phyloP scores from a whole-genome alignment of 2,113 vertebrate species.

The Lanius collurio region DNA sequence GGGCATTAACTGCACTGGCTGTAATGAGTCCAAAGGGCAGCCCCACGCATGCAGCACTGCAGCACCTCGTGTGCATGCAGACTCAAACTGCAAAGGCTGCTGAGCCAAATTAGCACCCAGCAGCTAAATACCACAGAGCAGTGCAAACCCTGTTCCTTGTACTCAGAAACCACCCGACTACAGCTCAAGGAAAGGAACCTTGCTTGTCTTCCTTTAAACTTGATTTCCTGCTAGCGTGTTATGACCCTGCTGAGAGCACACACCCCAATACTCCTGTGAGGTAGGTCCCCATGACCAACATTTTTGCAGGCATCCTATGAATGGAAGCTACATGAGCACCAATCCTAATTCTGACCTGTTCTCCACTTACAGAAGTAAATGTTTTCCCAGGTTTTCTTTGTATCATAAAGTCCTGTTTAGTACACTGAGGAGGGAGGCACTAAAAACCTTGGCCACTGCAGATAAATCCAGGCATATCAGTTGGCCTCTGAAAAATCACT shows the following conservation, averaged over 20 bases:
- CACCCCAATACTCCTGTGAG: not conserved
- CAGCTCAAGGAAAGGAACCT: not conserved
- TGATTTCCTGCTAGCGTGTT: not conserved
- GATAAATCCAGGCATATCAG: constrained; percentile 32
- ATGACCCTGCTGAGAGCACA: not conserved
- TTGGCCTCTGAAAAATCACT: constrained; percentile 55
- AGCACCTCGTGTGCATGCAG: not conserved
- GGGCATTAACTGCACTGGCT: not conserved
- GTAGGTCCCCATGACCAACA: not conserved
- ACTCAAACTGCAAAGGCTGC: not conserved
- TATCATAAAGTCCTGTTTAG: not conserved
- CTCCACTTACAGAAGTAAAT: not conserved
- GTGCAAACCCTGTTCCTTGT: not conserved
- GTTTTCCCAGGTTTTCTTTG: not conserved
- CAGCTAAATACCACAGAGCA: constrained; percentile 15
- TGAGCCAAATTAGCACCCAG: constrained; percentile 27
- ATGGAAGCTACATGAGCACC: not conserved
- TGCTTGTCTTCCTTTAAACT: not conserved
- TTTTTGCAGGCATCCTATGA: not conserved
- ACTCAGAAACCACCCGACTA: not conserved
- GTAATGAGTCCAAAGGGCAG: not conserved
- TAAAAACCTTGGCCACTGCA: not conserved
- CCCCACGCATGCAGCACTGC: not conserved
- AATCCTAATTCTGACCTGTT: not conserved
- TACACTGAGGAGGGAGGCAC: not conserved